Conservation (phyloP, 2,888 invertebrate species). For the Brenthis daphne region DNA sequence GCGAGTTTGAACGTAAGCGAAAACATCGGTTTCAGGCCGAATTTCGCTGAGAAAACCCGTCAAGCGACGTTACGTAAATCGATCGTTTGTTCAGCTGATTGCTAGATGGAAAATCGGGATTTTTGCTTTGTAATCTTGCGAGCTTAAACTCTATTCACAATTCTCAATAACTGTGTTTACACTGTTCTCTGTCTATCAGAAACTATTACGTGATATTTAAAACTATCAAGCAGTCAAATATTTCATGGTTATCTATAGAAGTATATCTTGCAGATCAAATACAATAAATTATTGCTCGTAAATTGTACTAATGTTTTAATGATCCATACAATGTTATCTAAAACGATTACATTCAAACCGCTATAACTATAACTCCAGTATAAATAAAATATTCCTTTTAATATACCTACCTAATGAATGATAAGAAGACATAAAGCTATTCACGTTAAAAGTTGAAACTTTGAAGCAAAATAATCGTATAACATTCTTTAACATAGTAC, state of each 20-base stretch:
- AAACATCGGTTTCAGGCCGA: constrained; percentile 54
- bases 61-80: constrained; percentile 67
- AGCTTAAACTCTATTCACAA: constrained; percentile 41
- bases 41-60: constrained; percentile 57
- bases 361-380: no score
- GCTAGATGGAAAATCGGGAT: constrained; percentile 65
- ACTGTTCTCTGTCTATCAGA: constrained; percentile 22
- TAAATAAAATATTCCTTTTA: no score
- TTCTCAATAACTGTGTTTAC: constrained; percentile 28
- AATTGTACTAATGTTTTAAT: background rate
- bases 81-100: constrained; percentile 73
- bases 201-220: constrained; percentile 23
- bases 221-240: constrained; percentile 7
- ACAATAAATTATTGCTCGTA: background rate
- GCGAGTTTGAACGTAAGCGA: constrained; percentile 58
- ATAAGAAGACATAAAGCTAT: no score
- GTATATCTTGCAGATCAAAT: no score
- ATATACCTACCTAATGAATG: no score
- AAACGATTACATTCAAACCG: no score
- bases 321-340: no score
- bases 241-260: background rate
- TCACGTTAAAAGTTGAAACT: no score
- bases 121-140: constrained; percentile 61
- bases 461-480: no score
- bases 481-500: no score